These are phyloP conservation scores for Eupithecia vulgata DNA, from an alignment of 2,888 invertebrate genomes.

Conservation along the genomic window DNA sequence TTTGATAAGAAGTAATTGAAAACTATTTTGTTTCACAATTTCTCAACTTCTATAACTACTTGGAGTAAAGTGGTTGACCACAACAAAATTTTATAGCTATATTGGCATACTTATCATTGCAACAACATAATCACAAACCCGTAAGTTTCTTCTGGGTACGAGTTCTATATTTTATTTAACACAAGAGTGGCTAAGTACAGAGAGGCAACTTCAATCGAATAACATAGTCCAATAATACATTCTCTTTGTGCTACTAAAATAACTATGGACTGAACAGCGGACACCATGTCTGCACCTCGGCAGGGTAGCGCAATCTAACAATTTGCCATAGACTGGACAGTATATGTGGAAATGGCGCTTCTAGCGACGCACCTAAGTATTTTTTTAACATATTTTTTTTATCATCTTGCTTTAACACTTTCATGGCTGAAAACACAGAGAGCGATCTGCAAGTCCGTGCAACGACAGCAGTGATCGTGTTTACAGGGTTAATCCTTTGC, in stretches of 20 bases:
- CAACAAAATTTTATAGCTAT: not conserved
- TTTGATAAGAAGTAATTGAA: not conserved
- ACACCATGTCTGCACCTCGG: conserved; percentile 11
- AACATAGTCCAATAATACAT: conserved; percentile 20
- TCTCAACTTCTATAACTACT: not conserved
- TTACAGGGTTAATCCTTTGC: too few relatives aligned
- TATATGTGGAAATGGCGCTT: not conserved
- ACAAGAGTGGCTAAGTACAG: not conserved
- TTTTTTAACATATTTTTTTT: too few relatives aligned
- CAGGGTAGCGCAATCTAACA: not conserved
- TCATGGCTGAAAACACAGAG: too few relatives aligned
- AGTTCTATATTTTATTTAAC: not conserved
- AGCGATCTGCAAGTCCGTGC: too few relatives aligned
- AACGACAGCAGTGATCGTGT: too few relatives aligned
- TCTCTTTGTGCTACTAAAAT: conserved; percentile 27
- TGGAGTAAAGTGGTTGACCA: too few relatives aligned
- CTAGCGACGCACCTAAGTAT: too few relatives aligned
- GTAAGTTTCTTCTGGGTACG: not conserved
- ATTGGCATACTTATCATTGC: not conserved
- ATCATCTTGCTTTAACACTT: too few relatives aligned
- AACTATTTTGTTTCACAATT: not conserved
- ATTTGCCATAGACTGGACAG: not conserved
- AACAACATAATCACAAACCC: not conserved
- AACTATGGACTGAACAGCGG: conserved; percentile 10
- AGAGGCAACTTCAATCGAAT: conserved; percentile 11